Evolutionary conservation across 2,113 vertebrate genomes (phyloP).

Genomic region (Gavialis gangeticus): DNA sequence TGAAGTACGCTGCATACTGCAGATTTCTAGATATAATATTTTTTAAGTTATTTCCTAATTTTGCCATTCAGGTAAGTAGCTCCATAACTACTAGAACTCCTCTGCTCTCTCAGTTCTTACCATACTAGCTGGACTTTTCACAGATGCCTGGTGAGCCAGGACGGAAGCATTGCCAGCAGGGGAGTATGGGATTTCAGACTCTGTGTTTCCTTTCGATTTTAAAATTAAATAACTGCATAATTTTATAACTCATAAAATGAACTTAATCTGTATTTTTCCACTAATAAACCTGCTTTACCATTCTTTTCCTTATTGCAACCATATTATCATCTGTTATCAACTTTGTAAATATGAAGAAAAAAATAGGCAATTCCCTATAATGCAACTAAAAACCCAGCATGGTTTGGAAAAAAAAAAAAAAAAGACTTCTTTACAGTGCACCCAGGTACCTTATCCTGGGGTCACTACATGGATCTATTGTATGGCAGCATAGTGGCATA

Average conservation of each 20-base stretch:
- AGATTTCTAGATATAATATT: no score
- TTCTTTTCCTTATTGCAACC: background rate
- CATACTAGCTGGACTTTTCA: background rate
- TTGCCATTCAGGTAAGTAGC: background rate
- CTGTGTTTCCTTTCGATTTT: no score
- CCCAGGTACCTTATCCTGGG: background rate
- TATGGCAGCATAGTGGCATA: background rate
- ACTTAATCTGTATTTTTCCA: background rate
- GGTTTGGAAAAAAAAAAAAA: no score
- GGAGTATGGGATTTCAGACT: background rate
- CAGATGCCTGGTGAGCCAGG: background rate
- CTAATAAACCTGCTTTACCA: background rate
- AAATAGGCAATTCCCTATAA: background rate
- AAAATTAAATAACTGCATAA: no score
- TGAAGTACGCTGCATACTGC: no score
- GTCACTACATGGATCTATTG: background rate
- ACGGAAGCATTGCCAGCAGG: background rate
- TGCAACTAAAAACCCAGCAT: background rate
- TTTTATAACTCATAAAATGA: no score
- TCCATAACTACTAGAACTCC: background rate
- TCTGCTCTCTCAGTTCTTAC: background rate
- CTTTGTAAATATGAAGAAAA: background rate
- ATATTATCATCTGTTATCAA: background rate
- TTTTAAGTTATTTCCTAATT: no score
- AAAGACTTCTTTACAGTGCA: background rate